Conservation (phyloP, 2,888 invertebrate genomes). For the Rhyacophila evoluta region DNA sequence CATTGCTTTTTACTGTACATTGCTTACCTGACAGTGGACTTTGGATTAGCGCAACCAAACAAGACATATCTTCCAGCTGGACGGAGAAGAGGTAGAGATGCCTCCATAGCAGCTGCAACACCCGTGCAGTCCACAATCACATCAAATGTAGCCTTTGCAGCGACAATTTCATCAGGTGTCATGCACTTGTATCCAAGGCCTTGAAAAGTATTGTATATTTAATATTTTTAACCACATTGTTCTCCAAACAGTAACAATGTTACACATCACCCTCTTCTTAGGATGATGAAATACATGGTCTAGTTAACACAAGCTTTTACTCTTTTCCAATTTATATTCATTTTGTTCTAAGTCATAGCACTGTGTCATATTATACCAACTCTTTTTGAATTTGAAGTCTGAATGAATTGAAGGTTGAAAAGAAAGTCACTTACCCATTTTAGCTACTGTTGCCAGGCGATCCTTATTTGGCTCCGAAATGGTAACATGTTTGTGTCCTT, state of each 20-base stretch:
- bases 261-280: no score
- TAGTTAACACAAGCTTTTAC: no score
- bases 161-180: slow-evolving; percentile 69
- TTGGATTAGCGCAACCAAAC: slow-evolving; percentile 76
- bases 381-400: no score
- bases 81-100: slow-evolving; percentile 69
- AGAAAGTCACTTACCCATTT: slow-evolving; percentile 70
- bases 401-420: no score
- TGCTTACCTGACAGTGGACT: slow-evolving; percentile 55
- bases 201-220: no score
- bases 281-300: no score
- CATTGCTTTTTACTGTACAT: no score
- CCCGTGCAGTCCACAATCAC: slow-evolving; percentile 81
- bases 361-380: no score
- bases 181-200: slow-evolving; percentile 73
- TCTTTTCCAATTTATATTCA: no score
- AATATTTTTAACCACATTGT: no score
- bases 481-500: slow-evolving; percentile 77
- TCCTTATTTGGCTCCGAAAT: slow-evolving; percentile 74
- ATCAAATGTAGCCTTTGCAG: slow-evolving; percentile 69
- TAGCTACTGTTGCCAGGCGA: slow-evolving; percentile 67
- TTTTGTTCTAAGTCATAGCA: no score
- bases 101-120: slow-evolving; percentile 76
- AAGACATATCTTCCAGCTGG: slow-evolving; percentile 76
- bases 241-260: no score